Percentiles rank a stretch among this genome's conserved stretches.
phyloP scores from a whole-genome alignment of 1,140 invertebrate species.

The Arion vulgaris region DNA sequence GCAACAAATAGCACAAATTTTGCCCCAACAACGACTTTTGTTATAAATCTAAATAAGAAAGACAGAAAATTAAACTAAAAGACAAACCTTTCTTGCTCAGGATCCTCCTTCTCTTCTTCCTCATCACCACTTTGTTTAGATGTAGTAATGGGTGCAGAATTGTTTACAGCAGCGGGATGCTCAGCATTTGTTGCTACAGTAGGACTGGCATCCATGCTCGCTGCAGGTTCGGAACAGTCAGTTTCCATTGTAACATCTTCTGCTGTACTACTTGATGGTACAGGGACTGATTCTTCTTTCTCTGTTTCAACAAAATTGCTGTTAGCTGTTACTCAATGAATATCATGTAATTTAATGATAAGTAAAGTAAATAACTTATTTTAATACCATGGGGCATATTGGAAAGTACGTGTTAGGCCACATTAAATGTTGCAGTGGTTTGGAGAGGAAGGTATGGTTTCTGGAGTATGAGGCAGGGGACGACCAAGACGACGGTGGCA shows the following conservation, averaged over 20 bases:
- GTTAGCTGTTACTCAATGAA: not conserved
- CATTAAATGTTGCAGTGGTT: too few species aligned
- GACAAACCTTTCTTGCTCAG: constrained; percentile 33
- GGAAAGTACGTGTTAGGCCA: too few species aligned
- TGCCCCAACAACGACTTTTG: too few species aligned
- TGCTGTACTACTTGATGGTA: not conserved
- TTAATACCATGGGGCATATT: too few species aligned
- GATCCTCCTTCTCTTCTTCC: constrained; percentile 15
- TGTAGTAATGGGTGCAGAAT: not conserved
- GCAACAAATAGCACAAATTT: too few species aligned
- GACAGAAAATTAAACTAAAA: not conserved
- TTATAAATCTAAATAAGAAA: not conserved
- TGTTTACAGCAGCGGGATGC: not conserved
- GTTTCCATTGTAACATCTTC: constrained; percentile 7
- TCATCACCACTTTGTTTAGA: constrained; percentile 5
- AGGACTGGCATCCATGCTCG: not conserved
- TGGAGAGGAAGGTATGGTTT: too few species aligned
- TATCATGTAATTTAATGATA: too few species aligned
- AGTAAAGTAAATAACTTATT: too few species aligned
- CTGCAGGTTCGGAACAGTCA: not conserved
- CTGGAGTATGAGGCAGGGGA: too few species aligned
- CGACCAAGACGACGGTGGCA: too few species aligned
- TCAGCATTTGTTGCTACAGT: not conserved
- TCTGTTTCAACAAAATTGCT: not conserved
- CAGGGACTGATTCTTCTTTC: constrained; percentile 15